Evolutionary conservation across 2,113 vertebrate species (phyloP).

Genomic region (Egretta garzetta): DNA sequence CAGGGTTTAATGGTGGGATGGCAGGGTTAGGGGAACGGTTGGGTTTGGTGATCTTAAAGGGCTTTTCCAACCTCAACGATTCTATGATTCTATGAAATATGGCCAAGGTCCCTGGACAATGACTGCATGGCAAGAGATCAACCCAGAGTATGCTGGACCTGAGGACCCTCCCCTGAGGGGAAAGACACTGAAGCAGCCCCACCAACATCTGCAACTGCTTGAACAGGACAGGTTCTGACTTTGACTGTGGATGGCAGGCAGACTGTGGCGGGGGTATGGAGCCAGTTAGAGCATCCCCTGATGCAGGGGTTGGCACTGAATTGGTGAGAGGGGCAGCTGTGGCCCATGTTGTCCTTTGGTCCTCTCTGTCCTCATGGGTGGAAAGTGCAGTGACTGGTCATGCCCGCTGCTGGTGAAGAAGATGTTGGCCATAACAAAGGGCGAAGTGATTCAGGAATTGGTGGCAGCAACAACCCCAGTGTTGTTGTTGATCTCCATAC

Average conservation of each 20-base stretch:
- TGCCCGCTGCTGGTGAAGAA: neutral
- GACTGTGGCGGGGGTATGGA: neutral
- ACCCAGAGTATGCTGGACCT: neutral
- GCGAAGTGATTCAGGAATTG: neutral
- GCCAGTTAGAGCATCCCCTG: neutral
- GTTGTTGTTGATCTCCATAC: neutral
- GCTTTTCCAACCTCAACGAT: too few relatives aligned
- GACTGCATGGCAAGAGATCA: neutral
- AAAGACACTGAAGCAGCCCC: neutral
- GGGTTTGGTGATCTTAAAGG: too few relatives aligned
- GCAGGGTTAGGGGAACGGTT: too few relatives aligned
- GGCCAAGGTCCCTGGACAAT: neutral
- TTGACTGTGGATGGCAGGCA: neutral
- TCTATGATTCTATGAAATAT: neutral
- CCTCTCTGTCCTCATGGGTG: neutral
- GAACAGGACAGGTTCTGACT: neutral
- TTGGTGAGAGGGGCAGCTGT: neutral
- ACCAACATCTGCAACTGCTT: neutral
- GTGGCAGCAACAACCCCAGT: neutral
- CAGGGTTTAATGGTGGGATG: too few relatives aligned
- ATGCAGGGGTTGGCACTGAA: neutral
- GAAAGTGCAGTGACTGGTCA: neutral
- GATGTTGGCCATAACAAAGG: neutral
- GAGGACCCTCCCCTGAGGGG: neutral
- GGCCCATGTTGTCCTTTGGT: neutral